A percentile compares a stretch with the other conserved stretches of the same genome.
These are phyloP conservation scores for Microcaecilia unicolor DNA, from an alignment of 2,797 vertebrate genomes.

Conservation along the genomic window DNA sequence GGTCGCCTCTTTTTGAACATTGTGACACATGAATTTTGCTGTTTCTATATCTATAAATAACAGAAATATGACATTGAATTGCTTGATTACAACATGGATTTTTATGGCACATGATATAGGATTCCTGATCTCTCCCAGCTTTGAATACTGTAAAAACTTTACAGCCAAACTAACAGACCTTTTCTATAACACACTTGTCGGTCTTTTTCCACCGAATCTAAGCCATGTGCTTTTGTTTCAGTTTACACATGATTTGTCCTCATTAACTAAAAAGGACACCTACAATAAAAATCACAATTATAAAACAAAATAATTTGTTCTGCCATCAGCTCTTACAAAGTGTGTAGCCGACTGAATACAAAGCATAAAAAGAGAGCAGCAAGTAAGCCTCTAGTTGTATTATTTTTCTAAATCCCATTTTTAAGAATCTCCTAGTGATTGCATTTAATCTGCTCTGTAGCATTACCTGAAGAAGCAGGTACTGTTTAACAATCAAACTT, in stretches of 20 bases:
- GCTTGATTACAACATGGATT: slow-evolving; percentile 12
- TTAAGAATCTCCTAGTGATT: not conserved
- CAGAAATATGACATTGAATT: slow-evolving; percentile 5
- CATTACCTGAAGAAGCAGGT: slow-evolving; percentile 23
- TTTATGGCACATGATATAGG: slow-evolving; percentile 4
- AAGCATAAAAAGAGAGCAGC: slow-evolving; percentile 3
- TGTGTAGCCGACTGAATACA: slow-evolving; percentile 5
- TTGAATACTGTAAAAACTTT: slow-evolving; percentile 1
- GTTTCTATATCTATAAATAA: too few relatives aligned
- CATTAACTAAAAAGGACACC: too few relatives aligned
- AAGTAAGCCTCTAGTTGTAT: slow-evolving; percentile 4
- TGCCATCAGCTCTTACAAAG: slow-evolving; percentile 12
- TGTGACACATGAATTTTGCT: too few relatives aligned
- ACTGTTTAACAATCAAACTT: slow-evolving; percentile 8
- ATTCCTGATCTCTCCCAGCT: not conserved
- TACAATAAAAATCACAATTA: slow-evolving; percentile 18
- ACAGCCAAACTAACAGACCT: not conserved
- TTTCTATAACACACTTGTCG: not conserved
- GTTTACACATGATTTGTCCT: slow-evolving; percentile 1
- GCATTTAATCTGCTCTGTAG: slow-evolving; percentile 12
- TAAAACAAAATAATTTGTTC: slow-evolving; percentile 19
- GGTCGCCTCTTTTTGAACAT: too few relatives aligned
- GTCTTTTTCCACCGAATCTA: slow-evolving; percentile 9
- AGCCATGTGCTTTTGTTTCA: slow-evolving; percentile 20
- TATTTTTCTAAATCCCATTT: slow-evolving; percentile 1